phyloP scores from a whole-genome alignment of 2,113 vertebrate genomes.

The Elanoides forficatus region DNA sequence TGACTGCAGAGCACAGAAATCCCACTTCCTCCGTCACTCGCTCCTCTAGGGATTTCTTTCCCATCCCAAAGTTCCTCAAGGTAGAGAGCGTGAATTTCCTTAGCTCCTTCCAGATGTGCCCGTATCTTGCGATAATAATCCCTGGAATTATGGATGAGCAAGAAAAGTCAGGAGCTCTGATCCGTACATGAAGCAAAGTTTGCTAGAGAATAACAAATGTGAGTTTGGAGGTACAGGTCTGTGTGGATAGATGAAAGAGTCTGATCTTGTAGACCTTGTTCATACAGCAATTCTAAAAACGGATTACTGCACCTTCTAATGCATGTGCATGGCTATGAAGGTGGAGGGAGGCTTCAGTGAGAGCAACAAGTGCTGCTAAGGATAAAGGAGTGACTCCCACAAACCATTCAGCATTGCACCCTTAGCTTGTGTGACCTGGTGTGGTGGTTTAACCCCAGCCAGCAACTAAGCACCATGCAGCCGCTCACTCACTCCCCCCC shows the following conservation, averaged over 20 bases:
- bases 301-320: background rate
- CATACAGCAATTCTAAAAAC: background rate
- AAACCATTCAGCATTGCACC: background rate
- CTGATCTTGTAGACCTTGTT: background rate
- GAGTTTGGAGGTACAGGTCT: background rate
- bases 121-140: constrained; percentile 62
- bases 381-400: background rate
- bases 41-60: constrained; percentile 81
- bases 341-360: background rate
- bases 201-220: background rate
- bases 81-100: constrained; percentile 76
- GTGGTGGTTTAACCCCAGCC: too few species aligned
- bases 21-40: constrained; percentile 71
- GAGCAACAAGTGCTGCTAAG: background rate
- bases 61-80: constrained; percentile 81
- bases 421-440: background rate
- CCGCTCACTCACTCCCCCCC: too few species aligned
- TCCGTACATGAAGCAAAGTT: background rate
- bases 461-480: too few species aligned
- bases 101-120: constrained; percentile 72
- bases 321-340: background rate
- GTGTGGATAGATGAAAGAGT: background rate
- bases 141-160: constrained; percentile 56
- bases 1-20: constrained; percentile 60
- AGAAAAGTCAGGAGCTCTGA: background rate